Base-by-base conservation (phyloP, 2,888 invertebrate species). In the Spatulosminthurus flaviceps region DNA sequence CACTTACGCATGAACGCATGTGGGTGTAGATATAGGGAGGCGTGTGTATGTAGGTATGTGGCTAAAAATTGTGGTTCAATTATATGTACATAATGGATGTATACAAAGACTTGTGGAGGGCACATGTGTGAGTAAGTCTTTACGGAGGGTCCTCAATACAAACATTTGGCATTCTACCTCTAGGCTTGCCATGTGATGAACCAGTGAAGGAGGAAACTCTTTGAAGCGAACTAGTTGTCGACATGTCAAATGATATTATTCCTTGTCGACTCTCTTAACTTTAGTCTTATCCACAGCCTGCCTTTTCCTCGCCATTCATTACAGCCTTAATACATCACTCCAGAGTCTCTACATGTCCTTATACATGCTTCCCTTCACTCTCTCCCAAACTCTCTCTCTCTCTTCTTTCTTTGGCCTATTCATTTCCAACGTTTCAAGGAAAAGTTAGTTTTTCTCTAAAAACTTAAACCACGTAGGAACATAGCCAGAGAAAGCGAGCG, bases 191-290 rank as follows among this genome's bases (percentile, higher is more conserved):
- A 51, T 51, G 13, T 41, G 41, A 41, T 41, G 41, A 51, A 51
- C 51, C 51, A 51, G 51, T 51, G 51, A 51, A 51, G 64, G 64
- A 64, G 64, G 26, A 64, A 64, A 64, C 13, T 22, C 64, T 22
- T 26, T 64, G 24, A 64, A 64, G 24, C 64, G 64, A 64, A 26
- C 22, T 64, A 26, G 22, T 26, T 64, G 60, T 74, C 29, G 28
- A 74, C 61, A 74, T 74, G 61, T 28, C 61, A 74, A 74, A 74
- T 74, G 74, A 34, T 42, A 76, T 76, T 76, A 76, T 76, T 67
- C 67, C 76, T 43, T 69, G 76, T 76, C 76, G 26, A 76, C 75
- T 75, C 41, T 19, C 29, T 24, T 61, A 64, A 64, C 64, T 64
- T 64, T 26, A 60, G 19, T 73, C 60, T 60, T 26, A 29, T 29